These are phyloP conservation scores for Caenorhabditis japonica DNA, from an alignment of 2,888 invertebrate genomes.

Conservation along the genomic window DNA sequence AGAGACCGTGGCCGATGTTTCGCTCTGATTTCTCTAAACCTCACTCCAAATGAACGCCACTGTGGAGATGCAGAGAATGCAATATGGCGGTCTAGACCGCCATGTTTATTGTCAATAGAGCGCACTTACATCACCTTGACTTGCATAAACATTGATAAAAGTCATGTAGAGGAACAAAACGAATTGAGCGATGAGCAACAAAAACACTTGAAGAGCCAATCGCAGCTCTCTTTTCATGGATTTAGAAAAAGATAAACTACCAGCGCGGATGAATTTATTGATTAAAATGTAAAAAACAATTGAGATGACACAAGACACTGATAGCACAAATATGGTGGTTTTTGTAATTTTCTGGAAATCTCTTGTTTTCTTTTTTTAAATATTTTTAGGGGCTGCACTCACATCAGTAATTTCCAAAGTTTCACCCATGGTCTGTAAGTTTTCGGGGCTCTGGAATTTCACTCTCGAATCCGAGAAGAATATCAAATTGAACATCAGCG, in stretches of 20 bases:
- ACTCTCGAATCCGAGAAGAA: not conserved
- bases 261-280: not conserved
- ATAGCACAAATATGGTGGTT: not conserved
- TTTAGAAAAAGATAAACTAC: not conserved
- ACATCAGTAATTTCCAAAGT: not conserved
- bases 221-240: slow-evolving; percentile 9
- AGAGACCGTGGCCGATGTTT: too few species aligned
- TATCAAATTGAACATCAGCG: not conserved
- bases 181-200: slow-evolving; percentile 6
- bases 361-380: too few species aligned
- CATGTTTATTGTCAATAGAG: too few species aligned
- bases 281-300: not conserved
- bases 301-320: not conserved
- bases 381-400: too few species aligned
- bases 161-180: slow-evolving; percentile 14
- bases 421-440: too few species aligned
- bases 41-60: too few species aligned
- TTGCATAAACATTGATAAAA: slow-evolving; percentile 1
- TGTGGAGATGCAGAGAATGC: too few species aligned
- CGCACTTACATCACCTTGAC: not conserved
- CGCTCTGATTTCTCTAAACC: too few species aligned
- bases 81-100: too few species aligned
- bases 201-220: not conserved
- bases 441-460: not conserved
- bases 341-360: not conserved